phyloP scores from a whole-genome alignment of 92 coral and sea anemone species.

The Plumapathes pennacea region DNA sequence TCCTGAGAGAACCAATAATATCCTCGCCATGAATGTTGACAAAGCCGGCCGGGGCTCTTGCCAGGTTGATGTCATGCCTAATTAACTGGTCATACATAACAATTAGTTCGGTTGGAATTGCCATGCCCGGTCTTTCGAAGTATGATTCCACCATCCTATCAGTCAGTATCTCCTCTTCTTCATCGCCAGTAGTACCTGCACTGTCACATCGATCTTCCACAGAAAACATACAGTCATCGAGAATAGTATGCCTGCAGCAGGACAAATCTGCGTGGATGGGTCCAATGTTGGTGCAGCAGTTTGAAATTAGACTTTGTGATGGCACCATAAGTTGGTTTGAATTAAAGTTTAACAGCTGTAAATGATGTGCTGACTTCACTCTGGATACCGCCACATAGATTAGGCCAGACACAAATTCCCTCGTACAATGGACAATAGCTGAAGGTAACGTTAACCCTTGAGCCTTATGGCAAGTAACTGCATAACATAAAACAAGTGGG shows the following conservation, averaged over 20 bases:
- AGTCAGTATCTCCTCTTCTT: not conserved
- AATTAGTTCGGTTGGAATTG: too few species aligned
- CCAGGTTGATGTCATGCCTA: too few species aligned
- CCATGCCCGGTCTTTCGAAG: slow-evolving; percentile 56
- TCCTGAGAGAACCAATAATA: too few species aligned
- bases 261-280: not conserved
- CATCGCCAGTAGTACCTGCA: not conserved
- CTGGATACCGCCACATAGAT: slow-evolving; percentile 35
- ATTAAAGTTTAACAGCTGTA: slow-evolving; percentile 7
- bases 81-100: too few species aligned
- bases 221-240: too few species aligned
- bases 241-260: slow-evolving; percentile 29
- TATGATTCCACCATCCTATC: slow-evolving; percentile 21
- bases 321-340: slow-evolving; percentile 25
- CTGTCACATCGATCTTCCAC: slow-evolving; percentile 3
- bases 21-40: too few species aligned
- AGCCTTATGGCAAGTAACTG: slow-evolving; percentile 41
- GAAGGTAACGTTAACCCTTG: slow-evolving; percentile 37
- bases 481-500: slow-evolving; percentile 33
- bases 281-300: slow-evolving; percentile 1
- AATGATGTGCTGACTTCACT: slow-evolving; percentile 1
- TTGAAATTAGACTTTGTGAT: slow-evolving; percentile 9
- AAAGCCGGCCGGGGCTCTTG: too few species aligned
- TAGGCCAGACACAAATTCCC: slow-evolving; percentile 36
- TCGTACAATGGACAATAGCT: slow-evolving; percentile 36